These are phyloP conservation scores for Paracanthobrama guichenoti DNA, from an alignment of 2,113 vertebrate genomes.

Conservation along the genomic window DNA sequence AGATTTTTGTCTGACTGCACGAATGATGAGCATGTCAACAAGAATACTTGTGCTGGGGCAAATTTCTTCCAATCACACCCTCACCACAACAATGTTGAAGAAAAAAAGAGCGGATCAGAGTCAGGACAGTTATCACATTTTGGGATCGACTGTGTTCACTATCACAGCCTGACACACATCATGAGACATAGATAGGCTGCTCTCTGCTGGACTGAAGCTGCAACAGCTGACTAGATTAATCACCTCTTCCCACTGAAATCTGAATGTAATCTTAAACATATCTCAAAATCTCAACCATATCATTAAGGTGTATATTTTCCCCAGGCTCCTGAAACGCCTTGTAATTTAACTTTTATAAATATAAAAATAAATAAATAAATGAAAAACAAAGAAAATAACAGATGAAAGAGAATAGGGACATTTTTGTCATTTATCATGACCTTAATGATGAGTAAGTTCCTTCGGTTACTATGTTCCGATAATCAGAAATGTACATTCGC, in stretches of 20 bases:
- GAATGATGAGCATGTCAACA: neutral
- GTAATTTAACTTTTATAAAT: neutral
- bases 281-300: slow-evolving; percentile 27
- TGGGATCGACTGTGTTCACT: too few relatives aligned
- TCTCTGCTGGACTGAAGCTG: slow-evolving; percentile 65
- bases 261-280: slow-evolving; percentile 46
- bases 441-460: neutral
- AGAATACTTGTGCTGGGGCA: neutral
- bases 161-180: slow-evolving; percentile 21
- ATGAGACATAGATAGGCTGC: slow-evolving; percentile 60
- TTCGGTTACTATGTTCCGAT: neutral
- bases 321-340: neutral
- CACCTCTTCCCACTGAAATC: slow-evolving; percentile 9
- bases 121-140: neutral
- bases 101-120: slow-evolving; percentile 40
- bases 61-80: neutral
- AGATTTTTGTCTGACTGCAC: neutral
- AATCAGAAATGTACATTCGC: neutral
- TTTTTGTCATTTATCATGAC: neutral
- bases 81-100: slow-evolving; percentile 35
- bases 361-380: neutral
- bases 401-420: slow-evolving; percentile 12
- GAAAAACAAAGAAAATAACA: neutral
- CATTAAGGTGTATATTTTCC: slow-evolving; percentile 40
- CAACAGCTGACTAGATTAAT: slow-evolving; percentile 50